Base-by-base conservation (phyloP, 2,888 invertebrate genomes). In the Fabriciana adippe region DNA sequence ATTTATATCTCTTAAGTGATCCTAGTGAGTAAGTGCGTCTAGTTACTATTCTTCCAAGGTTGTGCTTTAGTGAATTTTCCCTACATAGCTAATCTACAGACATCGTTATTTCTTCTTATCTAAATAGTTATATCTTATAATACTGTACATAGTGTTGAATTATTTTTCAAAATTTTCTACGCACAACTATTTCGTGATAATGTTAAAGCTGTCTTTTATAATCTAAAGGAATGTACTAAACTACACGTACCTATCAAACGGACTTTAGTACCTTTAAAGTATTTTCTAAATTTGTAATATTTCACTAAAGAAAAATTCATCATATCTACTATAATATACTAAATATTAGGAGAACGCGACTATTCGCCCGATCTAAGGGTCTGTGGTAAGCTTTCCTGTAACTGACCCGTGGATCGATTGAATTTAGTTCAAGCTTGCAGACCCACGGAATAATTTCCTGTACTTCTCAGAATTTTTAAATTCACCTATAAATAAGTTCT, bases 11-110 rank as follows among this genome's bases (percentile, higher is more conserved):
- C 86, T 87, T 89, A 89, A 84, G 83, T 86, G 83, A 87, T 82
- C 86, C 82, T 90, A 91, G 90, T 86, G 65, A 78, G 81, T 92
- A 92, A 92, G 90, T 79, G 87, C 90, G 81, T 89, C 84, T 92
- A 92, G 91, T 76, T 91, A 90, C 90, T 91, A 91, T 90, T 92
- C 90, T 91, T 92, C 92, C 90, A 92, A 87, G 92, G 92, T 92
- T 92, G 92, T 92, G 92, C 92, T 91, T 92, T 90, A 90, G 90
- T 90, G 89, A 90, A 86, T 87, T 90, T 89, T 84, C 86, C 79
- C 77, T 78, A 78, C 75, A 75, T 79, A 78, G 55, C 64, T 69
- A 71, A 64, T 69, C 64, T 59, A 73, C 81, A 80, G 75, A 76
- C 72, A 72, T 65, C 62, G 72, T 75, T 76, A 74, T 77, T 80